Evolutionary conservation across 2,113 vertebrate species (phyloP).

Genomic region (Bombycilla garrulus): DNA sequence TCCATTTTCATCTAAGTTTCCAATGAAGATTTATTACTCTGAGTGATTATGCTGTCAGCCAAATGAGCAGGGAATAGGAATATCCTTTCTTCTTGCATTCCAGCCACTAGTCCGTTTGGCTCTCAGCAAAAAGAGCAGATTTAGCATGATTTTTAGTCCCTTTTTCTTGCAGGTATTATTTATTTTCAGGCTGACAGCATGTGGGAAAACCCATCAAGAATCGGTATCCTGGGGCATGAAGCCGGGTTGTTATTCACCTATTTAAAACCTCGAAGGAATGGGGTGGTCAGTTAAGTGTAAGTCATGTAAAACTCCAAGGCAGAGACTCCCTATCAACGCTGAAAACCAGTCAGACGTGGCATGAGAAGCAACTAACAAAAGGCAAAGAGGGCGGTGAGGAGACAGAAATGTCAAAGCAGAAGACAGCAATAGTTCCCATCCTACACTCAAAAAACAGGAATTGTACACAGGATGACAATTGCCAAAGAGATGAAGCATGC

Average conservation of each 20-base stretch:
- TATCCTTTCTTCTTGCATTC: slow-evolving; percentile 29
- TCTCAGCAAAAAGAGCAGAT: neutral
- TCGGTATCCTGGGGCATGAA: neutral
- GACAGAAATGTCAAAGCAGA: neutral
- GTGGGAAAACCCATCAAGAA: slow-evolving; percentile 25
- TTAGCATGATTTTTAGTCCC: neutral
- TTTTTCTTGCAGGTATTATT: slow-evolving; percentile 22
- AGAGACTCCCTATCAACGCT: neutral
- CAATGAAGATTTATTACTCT: slow-evolving; percentile 53
- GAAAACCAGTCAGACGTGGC: neutral
- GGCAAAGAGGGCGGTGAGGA: neutral
- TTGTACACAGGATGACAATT: neutral
- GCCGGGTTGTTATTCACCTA: slow-evolving; percentile 19
- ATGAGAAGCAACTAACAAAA: neutral
- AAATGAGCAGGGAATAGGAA: slow-evolving; percentile 19
- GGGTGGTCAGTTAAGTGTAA: neutral
- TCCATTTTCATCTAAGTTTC: slow-evolving; percentile 24
- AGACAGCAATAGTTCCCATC: neutral
- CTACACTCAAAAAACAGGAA: neutral
- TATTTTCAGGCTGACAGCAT: slow-evolving; percentile 22
- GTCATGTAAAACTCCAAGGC: neutral
- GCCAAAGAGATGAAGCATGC: neutral
- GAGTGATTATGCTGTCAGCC: neutral
- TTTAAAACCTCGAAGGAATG: slow-evolving; percentile 8
- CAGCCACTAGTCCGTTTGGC: neutral